Evolutionary conservation across 2,113 vertebrate species (phyloP), one percentile per base, ranked within the genome.

Genomic region (Kobus ellipsiprymnus): DNA sequence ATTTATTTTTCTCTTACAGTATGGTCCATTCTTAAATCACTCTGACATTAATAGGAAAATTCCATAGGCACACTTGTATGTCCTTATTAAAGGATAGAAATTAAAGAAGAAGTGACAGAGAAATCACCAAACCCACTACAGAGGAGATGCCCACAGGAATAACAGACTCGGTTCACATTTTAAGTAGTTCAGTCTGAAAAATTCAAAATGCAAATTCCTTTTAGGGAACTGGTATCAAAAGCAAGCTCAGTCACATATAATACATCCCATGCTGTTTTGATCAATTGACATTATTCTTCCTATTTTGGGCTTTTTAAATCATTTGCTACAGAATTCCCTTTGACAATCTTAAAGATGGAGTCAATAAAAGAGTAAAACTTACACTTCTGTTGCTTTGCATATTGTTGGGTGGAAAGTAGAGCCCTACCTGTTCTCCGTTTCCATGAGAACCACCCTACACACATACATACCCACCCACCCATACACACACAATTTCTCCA

Each of bases 1-100:
- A 0, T 48, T 25, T 77, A 17, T 50, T 78, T 84, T 64, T 87
- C 50, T 77, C 83, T 92, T 40, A 67, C 36, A 86, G 64, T 67
- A 40, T 29, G 46, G 3, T 57, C 71, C 36, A 86, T 90, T 96
- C 54, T 92, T 96, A 96, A 97, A 96, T 96, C 88, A 86, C 46
- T 85, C 57, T 88, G 50, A 96, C 16, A 1, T 95, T 90, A 96
- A 86, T 71, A 96, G 71, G 82, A 97, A 95, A 84, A 96, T 95
- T 93, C 52, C 84, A 97, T 27, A 93, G 84, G 60, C 36, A 86
- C 15, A 54, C 54, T 71, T 86, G 19, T 74, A 93, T 83, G 40
- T 78, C 92, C 95, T 97, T 86, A 94, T 97, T 95, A 80, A 97
- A 83, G 74, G 46, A 46, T 3, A 92, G 59, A 94, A 90, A 91